Evolutionary conservation across 1,140 invertebrate species (phyloP), one percentile per base, ranked within the genome.

Genomic region (Panagrolaimus sp.): DNA sequence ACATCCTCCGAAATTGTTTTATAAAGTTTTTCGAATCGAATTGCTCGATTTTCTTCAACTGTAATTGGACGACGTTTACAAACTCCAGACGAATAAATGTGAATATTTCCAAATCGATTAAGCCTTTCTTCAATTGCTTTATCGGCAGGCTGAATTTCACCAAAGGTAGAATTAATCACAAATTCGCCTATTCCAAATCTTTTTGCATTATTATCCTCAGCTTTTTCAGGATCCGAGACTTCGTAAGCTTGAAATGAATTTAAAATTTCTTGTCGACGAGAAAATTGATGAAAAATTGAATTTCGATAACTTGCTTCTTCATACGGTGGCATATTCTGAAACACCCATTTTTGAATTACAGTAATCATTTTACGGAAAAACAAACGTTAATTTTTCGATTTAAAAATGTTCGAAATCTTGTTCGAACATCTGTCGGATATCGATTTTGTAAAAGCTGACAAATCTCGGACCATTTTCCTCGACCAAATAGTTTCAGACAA

Each of bases 401-500:
- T 21, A 58, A 12, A 58, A 58, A 58, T 28, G 52, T 26, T 28
- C 52, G 52, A 17, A 21, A 58, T 28, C 52, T 21, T 26, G 21
- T 21, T 6, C 21, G 21, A 2, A 58, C 28, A 14, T 58, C 52
- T 10, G 21, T 58, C 4, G 52, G 52, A 58, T n/a, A 28, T 17
- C 52, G 52, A 28, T 28, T 12, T n/a, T 12, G 17, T 10, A 58
- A 28, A n/a, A 58, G 17, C 10, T 21, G 21, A 21, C 52, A 26
- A 28, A 58, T 58, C 1, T 21, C 52, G 15, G 52, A 58, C 52
- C 52, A 58, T 21, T 58, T 58, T 21, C 52, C 52, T 0, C 52
- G 52, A 24, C 52, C 52, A 28, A 58, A 58, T 21, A 58, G 12
- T n/a, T 58, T 58, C 17, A 58, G 14, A 12, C 52, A 21, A 5